These are phyloP conservation scores for Grapholita molesta DNA, from an alignment of 1,140 invertebrate species.

Conservation along the genomic window DNA sequence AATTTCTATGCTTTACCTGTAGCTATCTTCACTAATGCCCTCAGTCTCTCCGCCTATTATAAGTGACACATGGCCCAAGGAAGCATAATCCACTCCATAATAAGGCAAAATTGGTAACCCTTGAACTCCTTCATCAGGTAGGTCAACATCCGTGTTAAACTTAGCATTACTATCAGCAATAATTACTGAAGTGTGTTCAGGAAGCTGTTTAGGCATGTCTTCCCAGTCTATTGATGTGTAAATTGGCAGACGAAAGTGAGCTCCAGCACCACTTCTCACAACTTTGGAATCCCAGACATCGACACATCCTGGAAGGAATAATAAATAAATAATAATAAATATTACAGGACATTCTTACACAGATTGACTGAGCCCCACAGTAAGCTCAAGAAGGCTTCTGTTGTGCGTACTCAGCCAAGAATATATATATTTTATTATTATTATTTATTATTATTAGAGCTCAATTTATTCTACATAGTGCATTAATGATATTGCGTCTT, in stretches of 20 bases:
- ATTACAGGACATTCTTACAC: no score
- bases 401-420: no score
- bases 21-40: conserved; percentile 85
- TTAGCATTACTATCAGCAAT: conserved; percentile 84
- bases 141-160: conserved; percentile 27
- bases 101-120: conserved; percentile 81
- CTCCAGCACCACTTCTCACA: conserved; percentile 87
- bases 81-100: conserved; percentile 80
- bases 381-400: no score
- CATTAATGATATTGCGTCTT: no score
- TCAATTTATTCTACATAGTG: no score
- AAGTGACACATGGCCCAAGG: conserved; percentile 79
- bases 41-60: conserved; percentile 94
- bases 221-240: conserved; percentile 81
- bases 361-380: no score
- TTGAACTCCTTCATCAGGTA: conserved; percentile 35
- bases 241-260: conserved; percentile 90
- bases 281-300: conserved; percentile 95
- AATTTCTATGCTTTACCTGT: conserved; percentile 32
- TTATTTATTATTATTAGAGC: no score
- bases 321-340: no score
- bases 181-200: conserved; percentile 79
- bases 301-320: conserved; percentile 85
- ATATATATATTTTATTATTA: no score
- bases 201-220: conserved; percentile 78